Percentiles rank a stretch among this genome's conserved stretches.
These are phyloP conservation scores for Cheilosia vernalis DNA, from an alignment of 2,888 invertebrate genomes.

Conservation along the genomic window DNA sequence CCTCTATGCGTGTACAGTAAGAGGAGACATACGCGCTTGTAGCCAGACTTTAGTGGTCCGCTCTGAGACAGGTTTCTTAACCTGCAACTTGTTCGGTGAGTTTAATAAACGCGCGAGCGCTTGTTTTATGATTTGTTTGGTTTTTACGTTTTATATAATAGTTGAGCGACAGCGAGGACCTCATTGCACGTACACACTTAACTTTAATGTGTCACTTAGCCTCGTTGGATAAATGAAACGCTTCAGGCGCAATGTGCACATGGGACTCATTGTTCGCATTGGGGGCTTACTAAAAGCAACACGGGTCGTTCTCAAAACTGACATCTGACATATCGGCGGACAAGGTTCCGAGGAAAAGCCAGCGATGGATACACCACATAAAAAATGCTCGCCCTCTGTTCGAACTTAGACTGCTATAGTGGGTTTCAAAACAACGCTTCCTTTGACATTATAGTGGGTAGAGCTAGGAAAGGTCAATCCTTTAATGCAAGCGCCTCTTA, in stretches of 20 bases:
- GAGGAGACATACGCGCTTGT: background rate
- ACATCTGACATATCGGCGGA: too few species aligned
- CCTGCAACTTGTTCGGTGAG: constrained; percentile 31
- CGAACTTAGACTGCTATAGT: too few species aligned
- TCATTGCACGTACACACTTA: constrained; percentile 1
- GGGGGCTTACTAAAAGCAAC: background rate
- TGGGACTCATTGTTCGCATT: background rate
- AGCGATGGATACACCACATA: too few species aligned
- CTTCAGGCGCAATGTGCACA: background rate
- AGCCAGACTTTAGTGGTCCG: constrained; percentile 30
- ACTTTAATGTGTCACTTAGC: constrained; percentile 18
- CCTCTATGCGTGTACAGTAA: background rate
- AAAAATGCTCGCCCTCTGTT: too few species aligned
- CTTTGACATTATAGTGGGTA: too few species aligned
- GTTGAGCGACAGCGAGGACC: constrained; percentile 30
- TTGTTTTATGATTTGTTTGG: constrained; percentile 26
- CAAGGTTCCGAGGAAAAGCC: too few species aligned
- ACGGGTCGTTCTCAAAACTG: too few species aligned
- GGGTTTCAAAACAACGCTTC: too few species aligned
- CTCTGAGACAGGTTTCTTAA: constrained; percentile 30
- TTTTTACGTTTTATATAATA: constrained; percentile 8
- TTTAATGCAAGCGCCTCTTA: too few species aligned
- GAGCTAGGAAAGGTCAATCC: too few species aligned
- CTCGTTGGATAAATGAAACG: background rate
- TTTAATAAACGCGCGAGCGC: constrained; percentile 17